These are phyloP conservation scores for Agonopterix subpropinquella DNA, from an alignment of 2,888 invertebrate genomes.

Conservation along the genomic window DNA sequence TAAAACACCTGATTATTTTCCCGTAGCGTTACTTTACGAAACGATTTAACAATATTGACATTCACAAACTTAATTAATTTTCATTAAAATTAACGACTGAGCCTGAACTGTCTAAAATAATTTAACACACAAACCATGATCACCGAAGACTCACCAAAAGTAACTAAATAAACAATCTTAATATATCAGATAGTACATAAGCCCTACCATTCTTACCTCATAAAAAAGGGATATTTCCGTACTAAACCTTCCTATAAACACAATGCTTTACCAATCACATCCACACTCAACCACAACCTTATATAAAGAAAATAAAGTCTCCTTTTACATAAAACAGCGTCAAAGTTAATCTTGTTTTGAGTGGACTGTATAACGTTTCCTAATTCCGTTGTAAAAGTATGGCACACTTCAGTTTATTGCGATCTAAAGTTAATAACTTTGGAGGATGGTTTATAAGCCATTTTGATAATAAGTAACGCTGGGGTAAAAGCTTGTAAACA, in stretches of 20 bases:
- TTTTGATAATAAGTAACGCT: too few relatives aligned
- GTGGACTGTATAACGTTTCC: conserved; percentile 45
- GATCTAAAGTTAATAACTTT: conserved; percentile 66
- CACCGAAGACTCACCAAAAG: conserved; percentile 13
- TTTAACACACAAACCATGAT: not conserved
- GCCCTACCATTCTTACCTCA: conserved; percentile 63
- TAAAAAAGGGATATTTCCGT: conserved; percentile 69
- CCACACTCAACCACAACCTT: conserved; percentile 14
- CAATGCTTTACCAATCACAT: conserved; percentile 28
- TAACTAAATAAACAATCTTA: conserved; percentile 57
- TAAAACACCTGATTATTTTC: too few relatives aligned
- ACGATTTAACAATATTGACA: too few relatives aligned
- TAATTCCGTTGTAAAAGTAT: conserved; percentile 67
- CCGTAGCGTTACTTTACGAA: too few relatives aligned
- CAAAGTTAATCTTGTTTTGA: conserved; percentile 14
- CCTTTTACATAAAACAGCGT: conserved; percentile 9
- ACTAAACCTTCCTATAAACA: conserved; percentile 65
- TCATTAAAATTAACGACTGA: too few relatives aligned
- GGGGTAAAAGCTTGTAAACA: too few relatives aligned
- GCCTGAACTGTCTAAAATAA: not conserved
- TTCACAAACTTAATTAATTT: too few relatives aligned
- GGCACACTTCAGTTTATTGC: conserved; percentile 67
- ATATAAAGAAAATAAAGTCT: conserved; percentile 15
- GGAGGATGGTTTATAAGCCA: conserved; percentile 25
- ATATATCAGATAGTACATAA: conserved; percentile 59